These are phyloP conservation scores for Pocota personata DNA, from an alignment of 2,888 invertebrate genomes.

Conservation along the genomic window DNA sequence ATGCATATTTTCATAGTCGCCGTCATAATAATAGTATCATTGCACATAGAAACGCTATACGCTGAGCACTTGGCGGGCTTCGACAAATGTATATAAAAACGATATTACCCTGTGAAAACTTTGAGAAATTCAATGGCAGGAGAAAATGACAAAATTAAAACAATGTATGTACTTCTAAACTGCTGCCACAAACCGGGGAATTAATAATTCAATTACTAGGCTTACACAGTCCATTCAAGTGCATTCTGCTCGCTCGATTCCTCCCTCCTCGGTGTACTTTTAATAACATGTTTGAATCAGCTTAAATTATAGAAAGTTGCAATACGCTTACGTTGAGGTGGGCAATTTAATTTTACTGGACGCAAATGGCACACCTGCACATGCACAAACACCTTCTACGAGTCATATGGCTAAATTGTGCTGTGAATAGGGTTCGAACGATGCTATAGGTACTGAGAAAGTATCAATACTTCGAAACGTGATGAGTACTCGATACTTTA, in stretches of 20 bases:
- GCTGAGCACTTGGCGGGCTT: slow-evolving; percentile 58
- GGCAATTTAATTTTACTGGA: slow-evolving; percentile 33
- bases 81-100: slow-evolving; percentile 42
- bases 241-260: slow-evolving; percentile 40
- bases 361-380: slow-evolving; percentile 23
- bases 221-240: slow-evolving; percentile 61
- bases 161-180: slow-evolving; percentile 35
- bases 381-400: too few relatives aligned
- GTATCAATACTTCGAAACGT: too few relatives aligned
- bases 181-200: slow-evolving; percentile 1
- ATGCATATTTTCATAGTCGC: not conserved
- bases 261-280: not conserved
- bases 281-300: slow-evolving; percentile 62
- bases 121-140: slow-evolving; percentile 38
- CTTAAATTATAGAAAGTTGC: slow-evolving; percentile 51
- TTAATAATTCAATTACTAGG: slow-evolving; percentile 68
- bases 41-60: slow-evolving; percentile 7
- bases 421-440: too few relatives aligned
- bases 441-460: too few relatives aligned
- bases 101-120: slow-evolving; percentile 40
- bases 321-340: slow-evolving; percentile 40
- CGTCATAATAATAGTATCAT: slow-evolving; percentile 20
- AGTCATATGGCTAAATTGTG: slow-evolving; percentile 1
- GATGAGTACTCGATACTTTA: too few relatives aligned
- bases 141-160: slow-evolving; percentile 28